Evolutionary conservation across 2,888 invertebrate genomes (phyloP).

Genomic region (Dusona sp.): DNA sequence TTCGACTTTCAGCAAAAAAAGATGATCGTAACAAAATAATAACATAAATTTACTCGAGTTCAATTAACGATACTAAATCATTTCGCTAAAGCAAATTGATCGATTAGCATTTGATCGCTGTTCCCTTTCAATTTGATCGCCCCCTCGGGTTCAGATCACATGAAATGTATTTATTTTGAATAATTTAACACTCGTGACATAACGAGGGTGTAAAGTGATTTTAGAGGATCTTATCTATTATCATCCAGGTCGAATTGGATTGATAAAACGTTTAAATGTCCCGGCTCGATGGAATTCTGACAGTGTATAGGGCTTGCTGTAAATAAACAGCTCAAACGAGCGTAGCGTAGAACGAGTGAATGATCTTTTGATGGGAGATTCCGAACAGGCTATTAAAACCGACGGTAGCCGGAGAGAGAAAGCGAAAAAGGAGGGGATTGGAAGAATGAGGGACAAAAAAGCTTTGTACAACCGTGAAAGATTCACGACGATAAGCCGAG

Average conservation of each 20-base stretch:
- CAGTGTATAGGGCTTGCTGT: conserved; percentile 30
- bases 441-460: conserved; percentile 51
- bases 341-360: conserved; percentile 63
- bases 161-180: neutral
- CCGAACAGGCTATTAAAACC: conserved; percentile 64
- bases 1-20: neutral
- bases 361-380: conserved; percentile 67
- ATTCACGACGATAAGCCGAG: conserved; percentile 75
- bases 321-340: conserved; percentile 66
- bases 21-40: neutral
- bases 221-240: conserved; percentile 23
- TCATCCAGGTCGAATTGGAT: conserved; percentile 42
- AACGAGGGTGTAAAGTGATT: conserved; percentile 39
- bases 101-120: neutral
- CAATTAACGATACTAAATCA: neutral
- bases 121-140: neutral
- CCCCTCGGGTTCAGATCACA: neutral
- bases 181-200: neutral
- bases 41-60: neutral
- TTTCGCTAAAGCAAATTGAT: neutral
- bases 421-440: conserved; percentile 53
- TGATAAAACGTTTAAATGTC: conserved; percentile 49
- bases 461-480: conserved; percentile 75
- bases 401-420: conserved; percentile 46
- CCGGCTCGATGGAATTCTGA: conserved; percentile 18